These are phyloP conservation scores for Prosopocoilus inquinatus DNA, from an alignment of 2,888 invertebrate species.

Conservation along the genomic window DNA sequence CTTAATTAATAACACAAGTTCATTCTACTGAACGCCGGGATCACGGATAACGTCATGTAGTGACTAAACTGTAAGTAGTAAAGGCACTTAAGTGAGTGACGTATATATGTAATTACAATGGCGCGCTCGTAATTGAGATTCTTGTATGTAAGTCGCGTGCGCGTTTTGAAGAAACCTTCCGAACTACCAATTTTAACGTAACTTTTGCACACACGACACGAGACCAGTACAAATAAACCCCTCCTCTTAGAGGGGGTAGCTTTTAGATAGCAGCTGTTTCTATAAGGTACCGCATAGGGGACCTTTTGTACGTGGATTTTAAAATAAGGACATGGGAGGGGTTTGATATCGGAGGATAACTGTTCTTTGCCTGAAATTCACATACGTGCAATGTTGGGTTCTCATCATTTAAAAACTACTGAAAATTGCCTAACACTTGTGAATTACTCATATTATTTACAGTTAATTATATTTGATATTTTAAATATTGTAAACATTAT, in stretches of 20 bases:
- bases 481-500: too few relatives aligned
- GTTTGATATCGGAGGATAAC: conserved; percentile 11
- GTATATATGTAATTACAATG: conserved; percentile 35
- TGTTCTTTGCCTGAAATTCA: conserved; percentile 13
- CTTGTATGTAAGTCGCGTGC: conserved; percentile 43
- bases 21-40: conserved; percentile 9
- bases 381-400: conserved; percentile 8
- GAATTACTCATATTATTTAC: too few relatives aligned
- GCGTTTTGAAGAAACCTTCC: conserved; percentile 40
- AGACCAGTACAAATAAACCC: conserved; percentile 49
- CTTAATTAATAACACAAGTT: conserved; percentile 13
- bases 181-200: conserved; percentile 40
- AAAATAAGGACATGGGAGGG: conserved; percentile 13
- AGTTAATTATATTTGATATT: too few relatives aligned
- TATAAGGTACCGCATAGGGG: conserved; percentile 7
- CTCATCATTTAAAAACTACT: too few relatives aligned
- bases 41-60: conserved; percentile 11
- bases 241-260: conserved; percentile 47
- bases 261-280: conserved; percentile 48
- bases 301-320: conserved; percentile 8
- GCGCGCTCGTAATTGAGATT: conserved; percentile 34
- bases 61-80: conserved; percentile 3
- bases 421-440: too few relatives aligned
- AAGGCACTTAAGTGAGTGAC: conserved; percentile 20
- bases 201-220: conserved; percentile 50